Percentiles rank a stretch among this genome's conserved stretches.
Evolutionary conservation across 2,888 invertebrate genomes (phyloP).

Genomic region (Heteromyza rotundicornis): DNA sequence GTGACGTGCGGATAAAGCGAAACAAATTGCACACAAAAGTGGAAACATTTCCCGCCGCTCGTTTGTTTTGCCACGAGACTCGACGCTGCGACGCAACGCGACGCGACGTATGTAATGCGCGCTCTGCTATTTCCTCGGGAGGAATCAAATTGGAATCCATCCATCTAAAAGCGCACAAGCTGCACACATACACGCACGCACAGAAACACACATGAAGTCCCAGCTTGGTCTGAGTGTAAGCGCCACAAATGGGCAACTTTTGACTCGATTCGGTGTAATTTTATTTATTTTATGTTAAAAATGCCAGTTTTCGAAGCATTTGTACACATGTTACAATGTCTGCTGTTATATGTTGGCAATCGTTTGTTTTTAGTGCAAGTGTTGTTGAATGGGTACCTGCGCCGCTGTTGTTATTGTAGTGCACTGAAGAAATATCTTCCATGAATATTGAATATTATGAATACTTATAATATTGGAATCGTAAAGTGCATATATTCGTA

Average conservation of each 20-base stretch:
- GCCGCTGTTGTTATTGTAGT: too few species aligned
- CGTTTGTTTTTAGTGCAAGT: too few species aligned
- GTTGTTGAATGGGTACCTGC: too few species aligned
- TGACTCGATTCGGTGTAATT: slow-evolving; percentile 7
- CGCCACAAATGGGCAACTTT: slow-evolving; percentile 14
- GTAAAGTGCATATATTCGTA: too few species aligned
- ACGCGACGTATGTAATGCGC: background rate
- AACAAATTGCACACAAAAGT: slow-evolving; percentile 31
- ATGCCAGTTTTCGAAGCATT: slow-evolving; percentile 2
- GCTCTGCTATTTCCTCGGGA: slow-evolving; percentile 8
- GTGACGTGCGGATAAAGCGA: slow-evolving; percentile 30
- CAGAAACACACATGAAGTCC: too few species aligned
- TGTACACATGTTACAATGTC: too few species aligned
- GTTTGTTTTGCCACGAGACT: slow-evolving; percentile 15
- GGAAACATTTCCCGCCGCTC: slow-evolving; percentile 26
- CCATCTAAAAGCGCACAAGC: slow-evolving; percentile 11
- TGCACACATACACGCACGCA: background rate
- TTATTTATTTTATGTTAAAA: slow-evolving; percentile 10
- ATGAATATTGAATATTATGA: too few species aligned
- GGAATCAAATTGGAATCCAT: slow-evolving; percentile 20
- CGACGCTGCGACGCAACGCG: background rate
- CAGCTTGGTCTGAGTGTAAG: background rate
- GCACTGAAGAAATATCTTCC: too few species aligned
- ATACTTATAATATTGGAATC: too few species aligned
- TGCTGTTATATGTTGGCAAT: too few species aligned